These are phyloP conservation scores for Physella acuta DNA, from an alignment of 1,140 invertebrate genomes.

Conservation along the genomic window DNA sequence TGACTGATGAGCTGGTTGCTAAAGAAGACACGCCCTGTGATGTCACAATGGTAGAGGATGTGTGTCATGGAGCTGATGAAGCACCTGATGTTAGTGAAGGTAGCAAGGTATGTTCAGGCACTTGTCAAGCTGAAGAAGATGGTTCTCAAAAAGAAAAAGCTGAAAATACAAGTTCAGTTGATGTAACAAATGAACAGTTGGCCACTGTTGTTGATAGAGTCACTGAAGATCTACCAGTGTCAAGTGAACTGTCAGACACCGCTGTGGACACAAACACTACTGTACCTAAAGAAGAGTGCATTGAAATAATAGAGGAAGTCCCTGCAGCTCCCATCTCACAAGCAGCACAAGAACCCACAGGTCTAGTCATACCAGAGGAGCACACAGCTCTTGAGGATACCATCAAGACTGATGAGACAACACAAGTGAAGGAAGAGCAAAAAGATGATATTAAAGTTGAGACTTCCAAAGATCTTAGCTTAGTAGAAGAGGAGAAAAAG, in stretches of 20 bases:
- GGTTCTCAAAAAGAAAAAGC: not conserved
- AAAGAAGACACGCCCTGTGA: not conserved
- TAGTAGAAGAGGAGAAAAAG: slow-evolving; percentile 10
- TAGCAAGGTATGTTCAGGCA: not conserved
- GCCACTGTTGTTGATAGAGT: not conserved
- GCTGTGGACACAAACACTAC: too few species aligned
- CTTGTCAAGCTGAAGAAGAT: not conserved
- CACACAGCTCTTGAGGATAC: too few species aligned
- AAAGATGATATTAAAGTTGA: slow-evolving; percentile 3
- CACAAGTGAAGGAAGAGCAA: not conserved
- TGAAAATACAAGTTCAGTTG: not conserved
- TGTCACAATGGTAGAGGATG: not conserved
- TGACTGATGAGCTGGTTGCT: not conserved
- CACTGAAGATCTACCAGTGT: too few species aligned
- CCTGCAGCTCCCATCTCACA: too few species aligned
- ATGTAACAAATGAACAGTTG: not conserved
- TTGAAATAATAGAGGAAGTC: not conserved
- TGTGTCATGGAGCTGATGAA: not conserved
- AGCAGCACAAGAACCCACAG: too few species aligned
- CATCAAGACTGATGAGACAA: too few species aligned
- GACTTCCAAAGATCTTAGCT: not conserved
- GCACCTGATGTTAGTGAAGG: not conserved
- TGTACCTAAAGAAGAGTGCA: not conserved
- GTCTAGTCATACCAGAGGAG: too few species aligned
- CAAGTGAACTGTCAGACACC: too few species aligned